Evolutionary conservation across 1,140 invertebrate genomes (phyloP), one percentile per base, ranked within the genome.

Genomic region (Oncopodura yosiiana): DNA sequence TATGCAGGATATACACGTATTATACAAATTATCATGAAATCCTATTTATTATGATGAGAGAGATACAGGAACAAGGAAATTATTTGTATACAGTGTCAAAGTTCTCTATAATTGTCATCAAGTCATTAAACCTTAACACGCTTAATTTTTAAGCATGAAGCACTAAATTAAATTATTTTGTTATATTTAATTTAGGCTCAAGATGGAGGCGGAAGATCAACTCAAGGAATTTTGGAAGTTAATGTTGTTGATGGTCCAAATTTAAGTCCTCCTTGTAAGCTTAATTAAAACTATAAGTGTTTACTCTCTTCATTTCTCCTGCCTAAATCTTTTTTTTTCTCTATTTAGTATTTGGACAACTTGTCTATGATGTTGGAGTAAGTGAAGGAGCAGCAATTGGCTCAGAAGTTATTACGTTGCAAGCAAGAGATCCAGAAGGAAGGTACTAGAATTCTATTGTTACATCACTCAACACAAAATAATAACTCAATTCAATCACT

Each of bases 301-400:
- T n/a, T n/a, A n/a, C n/a, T n/a, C n/a, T n/a, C n/a, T n/a, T n/a
- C n/a, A n/a, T n/a, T n/a, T n/a, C n/a, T n/a, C n/a, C n/a, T n/a
- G n/a, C n/a, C n/a, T n/a, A n/a, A n/a, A n/a, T n/a, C n/a, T n/a
- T n/a, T n/a, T n/a, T n/a, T n/a, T n/a, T n/a, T n/a, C n/a, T n/a
- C n/a, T n/a, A n/a, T n/a, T n/a, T n/a, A n/a, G n/a, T 83, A 37
- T 93, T 92, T 68, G 75, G 81, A 6, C 81, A 86, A 55, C 71
- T 78, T 18, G 77, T 83, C 5, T 91, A 92, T 67, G 85, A 87
- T 67, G 85, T 87, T 1, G 83, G 86, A 65, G 84, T 92, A 4
- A 89, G 86, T 60, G 87, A 91, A 68, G 86, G 87, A 14, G 86
- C 86, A 1, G 81, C 85, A 5, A 82, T 89, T 56, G 87, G 87